Evolutionary conservation across 2,888 invertebrate genomes (phyloP).

Genomic region (Trichopria drosophilae): DNA sequence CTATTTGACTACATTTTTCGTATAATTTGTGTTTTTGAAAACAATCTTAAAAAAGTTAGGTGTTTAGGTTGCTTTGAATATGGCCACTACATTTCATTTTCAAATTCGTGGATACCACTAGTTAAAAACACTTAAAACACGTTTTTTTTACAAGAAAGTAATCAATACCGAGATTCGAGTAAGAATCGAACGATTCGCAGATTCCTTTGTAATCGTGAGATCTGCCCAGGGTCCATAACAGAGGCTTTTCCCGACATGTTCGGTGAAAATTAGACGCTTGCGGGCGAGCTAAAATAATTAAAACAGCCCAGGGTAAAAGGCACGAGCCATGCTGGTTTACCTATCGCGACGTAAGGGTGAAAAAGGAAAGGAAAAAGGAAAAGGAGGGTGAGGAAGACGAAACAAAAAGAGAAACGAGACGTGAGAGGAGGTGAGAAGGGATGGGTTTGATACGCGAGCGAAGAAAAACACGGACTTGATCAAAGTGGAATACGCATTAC

Average conservation of each 20-base stretch:
- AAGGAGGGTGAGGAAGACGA: slow-evolving; percentile 10
- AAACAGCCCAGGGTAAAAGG: slow-evolving; percentile 52
- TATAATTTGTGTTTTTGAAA: too few relatives aligned
- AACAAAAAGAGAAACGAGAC: slow-evolving; percentile 10
- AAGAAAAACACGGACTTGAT: slow-evolving; percentile 59
- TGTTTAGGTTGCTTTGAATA: too few relatives aligned
- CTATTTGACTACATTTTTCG: too few relatives aligned
- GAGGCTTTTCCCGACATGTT: slow-evolving; percentile 23
- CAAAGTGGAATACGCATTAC: slow-evolving; percentile 57
- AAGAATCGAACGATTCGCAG: slow-evolving; percentile 29
- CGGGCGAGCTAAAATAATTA: slow-evolving; percentile 57
- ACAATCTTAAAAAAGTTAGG: too few relatives aligned
- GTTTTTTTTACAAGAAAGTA: too few relatives aligned
- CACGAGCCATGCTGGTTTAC: slow-evolving; percentile 51
- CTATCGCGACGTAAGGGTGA: slow-evolving; percentile 52
- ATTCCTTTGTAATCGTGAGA: slow-evolving; percentile 29
- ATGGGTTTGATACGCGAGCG: slow-evolving; percentile 52
- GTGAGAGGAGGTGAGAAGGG: slow-evolving; percentile 26
- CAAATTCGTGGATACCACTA: too few relatives aligned
- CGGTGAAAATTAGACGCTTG: slow-evolving; percentile 54
- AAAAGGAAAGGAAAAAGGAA: slow-evolving; percentile 40
- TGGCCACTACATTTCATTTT: too few relatives aligned
- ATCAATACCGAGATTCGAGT: slow-evolving; percentile 28
- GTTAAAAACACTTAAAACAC: too few relatives aligned
- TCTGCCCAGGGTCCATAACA: background rate